Base-by-base conservation (phyloP, 2,888 invertebrate genomes). In the Rhabditophanes sp. region DNA sequence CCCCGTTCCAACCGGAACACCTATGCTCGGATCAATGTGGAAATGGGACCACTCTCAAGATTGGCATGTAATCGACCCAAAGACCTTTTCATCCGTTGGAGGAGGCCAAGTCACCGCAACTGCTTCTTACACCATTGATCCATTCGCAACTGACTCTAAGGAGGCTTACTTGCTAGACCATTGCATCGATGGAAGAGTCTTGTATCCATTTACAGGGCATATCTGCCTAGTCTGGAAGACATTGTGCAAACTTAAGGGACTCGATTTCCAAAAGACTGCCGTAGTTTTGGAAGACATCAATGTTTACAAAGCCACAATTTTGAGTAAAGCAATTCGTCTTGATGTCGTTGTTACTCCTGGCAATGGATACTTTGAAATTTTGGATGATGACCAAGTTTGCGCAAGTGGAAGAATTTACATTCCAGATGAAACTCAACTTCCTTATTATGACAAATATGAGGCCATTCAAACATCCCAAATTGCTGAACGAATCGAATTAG, bases 131-230 rank as follows among this genome's bases (percentile, higher is more conserved):
- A 48, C 46, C 35, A 46, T 53, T 25, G 55, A 55, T 37, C 55
- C 55, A 25, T 55, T 53, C 35, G 39, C 48, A 8, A 37, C 49
- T 30, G 53, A 53, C 25, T 48, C 48, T 2, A 51, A 22, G 9
- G 23, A 56, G 25, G 27, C 44, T 5, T 58, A 48, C 34, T 44
- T 58, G 20, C 42, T 58, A 23, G 58, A 58, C 0, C 85, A 85
- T 66, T 73, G 76, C 6, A 78, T 85, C 39, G 83, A 85, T 66
- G 81, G 83, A 19, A 75, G 88, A 59, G 74, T 85, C 31, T 72
- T 90, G 14, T 88, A 79, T 53, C 84, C 85, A 1, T 83, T 83
- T 0, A 82, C 82, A 1, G 79, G 78, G n/a, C 82, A 82, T 64
- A 67, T 84, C 50, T 9, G 9, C 6, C 53, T 71, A 24, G 70